phyloP scores from a whole-genome alignment of 30 jellyfish, hydroid and myxozoan genomes.

The Morbakka virulenta region DNA sequence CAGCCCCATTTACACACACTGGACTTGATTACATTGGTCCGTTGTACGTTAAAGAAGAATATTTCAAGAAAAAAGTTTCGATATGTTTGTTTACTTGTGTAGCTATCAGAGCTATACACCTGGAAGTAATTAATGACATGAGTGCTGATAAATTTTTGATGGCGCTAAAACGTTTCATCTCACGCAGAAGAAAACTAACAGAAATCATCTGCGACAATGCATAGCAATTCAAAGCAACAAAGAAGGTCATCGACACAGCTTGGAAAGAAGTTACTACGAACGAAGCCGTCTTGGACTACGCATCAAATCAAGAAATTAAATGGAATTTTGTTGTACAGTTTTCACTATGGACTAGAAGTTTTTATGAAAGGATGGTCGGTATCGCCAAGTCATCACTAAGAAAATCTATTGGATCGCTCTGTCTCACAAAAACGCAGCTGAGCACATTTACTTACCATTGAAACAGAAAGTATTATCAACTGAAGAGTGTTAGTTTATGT shows the following conservation, averaged over 20 bases:
- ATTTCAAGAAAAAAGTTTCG: too few species aligned
- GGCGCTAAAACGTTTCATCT: background rate
- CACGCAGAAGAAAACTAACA: constrained; percentile 39
- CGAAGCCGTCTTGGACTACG: background rate
- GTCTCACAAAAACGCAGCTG: background rate
- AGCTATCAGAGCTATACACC: constrained; percentile 9
- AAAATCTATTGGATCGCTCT: background rate
- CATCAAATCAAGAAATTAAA: constrained; percentile 5
- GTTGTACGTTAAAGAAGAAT: background rate
- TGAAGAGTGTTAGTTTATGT: too few species aligned
- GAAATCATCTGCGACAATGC: constrained; percentile 29
- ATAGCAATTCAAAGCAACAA: background rate
- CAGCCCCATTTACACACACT: constrained; percentile 16
- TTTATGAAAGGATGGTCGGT: constrained; percentile 45
- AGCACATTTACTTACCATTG: background rate
- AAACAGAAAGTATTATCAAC: background rate
- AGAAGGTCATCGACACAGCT: background rate
- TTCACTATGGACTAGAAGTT: constrained; percentile 52
- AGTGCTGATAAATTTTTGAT: background rate
- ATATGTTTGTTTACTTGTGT: constrained; percentile 13
- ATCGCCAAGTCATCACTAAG: background rate
- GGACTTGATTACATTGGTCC: constrained; percentile 17
- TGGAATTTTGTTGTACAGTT: constrained; percentile 28
- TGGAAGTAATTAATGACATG: background rate
- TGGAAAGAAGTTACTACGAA: constrained; percentile 4